Conservation (phyloP, 1,140 invertebrate species). For the Cyphomyrmex costatus region DNA sequence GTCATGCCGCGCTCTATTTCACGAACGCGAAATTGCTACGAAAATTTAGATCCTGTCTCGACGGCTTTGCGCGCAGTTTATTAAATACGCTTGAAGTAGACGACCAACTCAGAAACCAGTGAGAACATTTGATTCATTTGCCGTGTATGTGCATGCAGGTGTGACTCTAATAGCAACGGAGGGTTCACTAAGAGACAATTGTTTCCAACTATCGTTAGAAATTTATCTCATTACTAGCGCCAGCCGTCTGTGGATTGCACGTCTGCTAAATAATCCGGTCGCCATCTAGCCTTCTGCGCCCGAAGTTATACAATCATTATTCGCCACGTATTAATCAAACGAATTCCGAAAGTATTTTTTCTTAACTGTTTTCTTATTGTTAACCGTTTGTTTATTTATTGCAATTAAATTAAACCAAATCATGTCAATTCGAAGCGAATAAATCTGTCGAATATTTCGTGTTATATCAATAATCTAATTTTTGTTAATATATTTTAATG, state of each 20-base stretch:
- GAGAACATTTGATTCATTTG: slow-evolving; percentile 48
- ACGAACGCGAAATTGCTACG: slow-evolving; percentile 22
- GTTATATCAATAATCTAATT: background rate
- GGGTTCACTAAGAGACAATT: slow-evolving; percentile 60
- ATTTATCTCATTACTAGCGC: slow-evolving; percentile 72
- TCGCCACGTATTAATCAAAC: slow-evolving; percentile 2
- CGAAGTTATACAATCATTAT: background rate
- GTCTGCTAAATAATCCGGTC: slow-evolving; percentile 16
- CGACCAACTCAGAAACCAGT: slow-evolving; percentile 58
- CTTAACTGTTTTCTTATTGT: slow-evolving; percentile 9
- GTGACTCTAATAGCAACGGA: slow-evolving; percentile 48
- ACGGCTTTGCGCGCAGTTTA: slow-evolving; percentile 44
- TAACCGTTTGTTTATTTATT: background rate
- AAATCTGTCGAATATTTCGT: background rate
- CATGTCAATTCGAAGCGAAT: background rate
- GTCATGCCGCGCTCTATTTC: background rate
- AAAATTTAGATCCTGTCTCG: slow-evolving; percentile 63
- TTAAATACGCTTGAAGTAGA: slow-evolving; percentile 64
- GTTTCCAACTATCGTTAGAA: slow-evolving; percentile 50
- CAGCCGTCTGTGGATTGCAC: slow-evolving; percentile 25
- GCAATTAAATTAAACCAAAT: background rate
- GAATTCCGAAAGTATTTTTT: background rate
- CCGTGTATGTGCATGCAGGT: background rate
- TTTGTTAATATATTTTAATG: slow-evolving; percentile 6
- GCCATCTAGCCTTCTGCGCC: background rate